Conservation (phyloP, 2,113 vertebrate genomes). For the Paramisgurnus dabryanus region DNA sequence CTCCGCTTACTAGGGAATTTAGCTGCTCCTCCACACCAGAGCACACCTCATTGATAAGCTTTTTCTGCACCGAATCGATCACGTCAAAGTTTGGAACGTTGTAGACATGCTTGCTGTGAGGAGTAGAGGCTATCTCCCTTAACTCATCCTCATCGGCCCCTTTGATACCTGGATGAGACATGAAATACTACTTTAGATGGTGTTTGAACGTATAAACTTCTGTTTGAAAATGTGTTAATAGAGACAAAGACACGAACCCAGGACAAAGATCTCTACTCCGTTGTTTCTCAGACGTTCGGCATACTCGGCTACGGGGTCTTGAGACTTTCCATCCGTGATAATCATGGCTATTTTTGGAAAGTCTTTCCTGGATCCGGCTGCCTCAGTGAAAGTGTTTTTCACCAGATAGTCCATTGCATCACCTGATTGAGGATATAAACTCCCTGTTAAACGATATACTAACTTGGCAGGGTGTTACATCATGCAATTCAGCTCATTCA, state of each 20-base stretch:
- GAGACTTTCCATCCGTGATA: constrained; percentile 98
- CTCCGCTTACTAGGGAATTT: constrained; percentile 84
- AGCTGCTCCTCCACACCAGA: constrained; percentile 93
- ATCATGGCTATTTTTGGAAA: constrained; percentile 97
- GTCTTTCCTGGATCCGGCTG: constrained; percentile 87
- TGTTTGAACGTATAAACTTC: neutral
- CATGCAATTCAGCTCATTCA: too few relatives aligned
- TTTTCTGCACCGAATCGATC: constrained; percentile 89
- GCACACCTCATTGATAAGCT: constrained; percentile 92
- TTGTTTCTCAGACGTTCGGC: constrained; percentile 88
- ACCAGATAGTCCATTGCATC: constrained; percentile 92
- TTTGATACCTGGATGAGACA: constrained; percentile 86
- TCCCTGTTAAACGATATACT: neutral
- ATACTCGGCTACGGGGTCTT: constrained; percentile 92
- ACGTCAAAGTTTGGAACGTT: constrained; percentile 94
- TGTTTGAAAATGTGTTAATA: neutral
- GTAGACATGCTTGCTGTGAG: constrained; percentile 89
- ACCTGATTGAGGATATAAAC: constrained; percentile 69
- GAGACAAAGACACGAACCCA: constrained; percentile 79
- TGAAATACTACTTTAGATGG: constrained; percentile 22
- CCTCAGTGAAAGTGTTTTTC: constrained; percentile 88
- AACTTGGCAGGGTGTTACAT: neutral
- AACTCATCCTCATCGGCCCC: constrained; percentile 96
- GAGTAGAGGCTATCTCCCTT: constrained; percentile 88
- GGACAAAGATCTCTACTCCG: constrained; percentile 95